A percentile compares a stretch with the other conserved stretches of the same genome.
phyloP scores from a whole-genome alignment of 35 echinoderm and acorn worm species.

The Apostichopus japonicus region DNA sequence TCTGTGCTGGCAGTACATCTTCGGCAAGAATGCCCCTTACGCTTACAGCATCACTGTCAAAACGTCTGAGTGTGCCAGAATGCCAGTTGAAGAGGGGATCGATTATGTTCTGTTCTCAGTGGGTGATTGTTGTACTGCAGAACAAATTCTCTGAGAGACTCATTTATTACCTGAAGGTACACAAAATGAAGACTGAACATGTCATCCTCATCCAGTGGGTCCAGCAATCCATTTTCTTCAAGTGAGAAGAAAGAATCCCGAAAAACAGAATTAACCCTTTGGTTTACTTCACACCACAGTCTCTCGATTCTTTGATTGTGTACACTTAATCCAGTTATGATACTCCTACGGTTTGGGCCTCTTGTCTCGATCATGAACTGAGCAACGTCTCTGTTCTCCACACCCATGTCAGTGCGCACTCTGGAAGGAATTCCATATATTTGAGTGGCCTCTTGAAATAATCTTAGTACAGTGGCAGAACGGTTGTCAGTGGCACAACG shows the following conservation, averaged over 20 bases:
- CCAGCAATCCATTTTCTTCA: not conserved
- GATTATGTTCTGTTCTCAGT: not conserved
- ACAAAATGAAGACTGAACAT: not conserved
- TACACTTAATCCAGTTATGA: slow-evolving; percentile 47
- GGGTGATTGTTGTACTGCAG: slow-evolving; percentile 13
- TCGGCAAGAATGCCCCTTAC: not conserved
- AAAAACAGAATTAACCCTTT: slow-evolving; percentile 9
- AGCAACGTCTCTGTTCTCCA: slow-evolving; percentile 41
- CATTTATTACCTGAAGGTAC: not conserved
- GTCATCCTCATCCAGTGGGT: slow-evolving; percentile 9
- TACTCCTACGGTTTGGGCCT: not conserved
- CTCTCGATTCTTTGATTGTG: slow-evolving; percentile 80
- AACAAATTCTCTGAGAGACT: not conserved
- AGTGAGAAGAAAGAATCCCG: not conserved
- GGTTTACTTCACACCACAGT: slow-evolving; percentile 64
- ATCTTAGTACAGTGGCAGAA: slow-evolving; percentile 10
- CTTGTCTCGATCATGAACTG: slow-evolving; percentile 23
- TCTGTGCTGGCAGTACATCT: not conserved
- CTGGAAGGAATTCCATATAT: slow-evolving; percentile 16
- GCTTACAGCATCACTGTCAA: not conserved
- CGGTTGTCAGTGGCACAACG: slow-evolving; percentile 19
- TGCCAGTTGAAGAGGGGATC: not conserved
- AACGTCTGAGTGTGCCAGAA: slow-evolving; percentile 1
- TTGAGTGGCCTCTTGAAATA: slow-evolving; percentile 16
- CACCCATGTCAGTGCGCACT: slow-evolving; percentile 42